These are phyloP conservation scores for Manis pentadactyla DNA, from an alignment of 2,797 vertebrate species.

Conservation along the genomic window DNA sequence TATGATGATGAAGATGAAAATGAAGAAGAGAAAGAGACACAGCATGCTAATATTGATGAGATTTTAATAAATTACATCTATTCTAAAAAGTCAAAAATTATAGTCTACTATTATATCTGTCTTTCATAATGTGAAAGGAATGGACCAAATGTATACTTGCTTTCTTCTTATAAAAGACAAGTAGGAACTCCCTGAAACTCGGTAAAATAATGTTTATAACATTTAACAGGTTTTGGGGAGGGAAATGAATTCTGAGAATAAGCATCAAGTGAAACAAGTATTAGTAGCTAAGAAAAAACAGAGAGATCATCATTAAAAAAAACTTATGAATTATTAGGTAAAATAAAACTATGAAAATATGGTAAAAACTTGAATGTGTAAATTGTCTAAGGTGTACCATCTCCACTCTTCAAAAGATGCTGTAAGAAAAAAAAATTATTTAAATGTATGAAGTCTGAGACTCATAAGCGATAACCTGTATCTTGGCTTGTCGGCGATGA, in stretches of 20 bases:
- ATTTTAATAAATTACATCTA: slow-evolving; percentile 8
- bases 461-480: neutral
- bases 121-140: neutral
- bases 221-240: neutral
- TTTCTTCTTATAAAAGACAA: neutral
- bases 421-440: neutral
- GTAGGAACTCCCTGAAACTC: neutral
- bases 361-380: neutral
- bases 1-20: neutral
- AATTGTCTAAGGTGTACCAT: neutral
- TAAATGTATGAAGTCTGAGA: neutral
- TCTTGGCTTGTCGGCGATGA: neutral
- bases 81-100: neutral
- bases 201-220: neutral
- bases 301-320: neutral
- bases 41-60: neutral
- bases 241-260: neutral
- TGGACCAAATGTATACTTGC: neutral
- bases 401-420: neutral
- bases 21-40: neutral
- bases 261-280: neutral
- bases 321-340: neutral
- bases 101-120: neutral
- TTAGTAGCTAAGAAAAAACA: neutral
- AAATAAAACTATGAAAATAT: neutral